Base-by-base conservation (phyloP, 2,888 invertebrate genomes). In the Drosophila pullipes region DNA sequence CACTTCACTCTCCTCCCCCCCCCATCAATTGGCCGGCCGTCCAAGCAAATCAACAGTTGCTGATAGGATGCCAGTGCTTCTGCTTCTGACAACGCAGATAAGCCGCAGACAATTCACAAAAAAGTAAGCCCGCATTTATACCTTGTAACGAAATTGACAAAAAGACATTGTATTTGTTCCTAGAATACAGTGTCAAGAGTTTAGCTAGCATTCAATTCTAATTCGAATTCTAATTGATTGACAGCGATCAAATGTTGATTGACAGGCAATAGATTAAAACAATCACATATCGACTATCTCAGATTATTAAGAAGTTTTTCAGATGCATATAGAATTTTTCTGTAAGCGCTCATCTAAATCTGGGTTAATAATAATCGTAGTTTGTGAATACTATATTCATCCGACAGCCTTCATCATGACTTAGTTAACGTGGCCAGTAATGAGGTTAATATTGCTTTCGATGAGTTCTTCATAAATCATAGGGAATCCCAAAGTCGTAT, bases 1-100 rank as follows among this genome's bases (percentile, higher is more conserved):
- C n/a, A 41, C 41, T n/a, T 10, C 41, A 41, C 10, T 4, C 9
- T 5, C 39, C 39, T 22, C 13, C 39, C 22, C 22, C 47, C 35
- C 64, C 62, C 61, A 58, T 70, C 77, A 83, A 63, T 78, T 61
- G 63, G 52, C 71, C 47, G 66, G 52, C 63, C 28, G 52, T 71
- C 68, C 71, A 63, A 54, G 60, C 69, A 57, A 58, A 68, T 50
- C 58, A 66, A 57, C 68, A 71, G 74, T 50, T 67, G 64, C 30
- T 70, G 78, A 70, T 67, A 52, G 61, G 54, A 49, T 35, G 47
- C 31, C 54, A 31, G 41, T 25, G 58, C 31, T 11, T 31, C 31
- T 53, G 47, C 54, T 55, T 25, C 47, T 57, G 68, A 57, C 57
- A 35, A 49, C 41, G 50, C 55, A 55, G 64, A 68, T 78, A 78